Percentiles rank a stretch among this genome's conserved stretches.
Evolutionary conservation across 2,113 vertebrate species (phyloP).

Genomic region (Mungos mungo): DNA sequence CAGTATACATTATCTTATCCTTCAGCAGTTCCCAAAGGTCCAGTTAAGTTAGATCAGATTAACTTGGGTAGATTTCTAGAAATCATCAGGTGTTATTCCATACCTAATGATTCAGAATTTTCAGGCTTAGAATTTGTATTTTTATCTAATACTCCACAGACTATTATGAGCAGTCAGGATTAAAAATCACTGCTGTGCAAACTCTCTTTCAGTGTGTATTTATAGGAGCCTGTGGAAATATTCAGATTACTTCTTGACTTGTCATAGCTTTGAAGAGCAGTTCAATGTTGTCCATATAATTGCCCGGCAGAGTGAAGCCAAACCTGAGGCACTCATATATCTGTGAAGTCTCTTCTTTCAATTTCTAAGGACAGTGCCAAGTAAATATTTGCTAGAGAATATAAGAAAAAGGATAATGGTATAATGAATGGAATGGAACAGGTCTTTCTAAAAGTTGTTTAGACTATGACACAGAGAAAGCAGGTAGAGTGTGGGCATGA

Average conservation of each 20-base stretch:
- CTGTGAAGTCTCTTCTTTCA: neutral
- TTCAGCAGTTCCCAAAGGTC: neutral
- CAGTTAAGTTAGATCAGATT: neutral
- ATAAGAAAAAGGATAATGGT: too few relatives aligned
- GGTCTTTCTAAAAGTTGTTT: neutral
- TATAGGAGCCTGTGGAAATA: neutral
- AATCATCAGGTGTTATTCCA: neutral
- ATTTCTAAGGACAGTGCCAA: neutral
- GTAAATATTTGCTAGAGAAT: neutral
- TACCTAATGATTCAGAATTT: neutral
- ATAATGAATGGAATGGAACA: neutral
- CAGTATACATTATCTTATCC: neutral
- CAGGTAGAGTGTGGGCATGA: neutral
- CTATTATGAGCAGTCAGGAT: neutral
- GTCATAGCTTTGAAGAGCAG: neutral
- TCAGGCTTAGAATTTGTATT: neutral
- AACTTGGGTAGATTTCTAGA: neutral
- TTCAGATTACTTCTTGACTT: neutral
- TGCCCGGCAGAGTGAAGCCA: too few relatives aligned
- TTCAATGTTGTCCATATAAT: neutral
- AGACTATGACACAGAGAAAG: neutral
- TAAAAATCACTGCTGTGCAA: neutral
- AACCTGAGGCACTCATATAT: neutral
- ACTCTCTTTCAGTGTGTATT: neutral
- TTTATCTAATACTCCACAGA: neutral